Conservation (phyloP, 2,888 invertebrate species). For the Chironomus riparius region DNA sequence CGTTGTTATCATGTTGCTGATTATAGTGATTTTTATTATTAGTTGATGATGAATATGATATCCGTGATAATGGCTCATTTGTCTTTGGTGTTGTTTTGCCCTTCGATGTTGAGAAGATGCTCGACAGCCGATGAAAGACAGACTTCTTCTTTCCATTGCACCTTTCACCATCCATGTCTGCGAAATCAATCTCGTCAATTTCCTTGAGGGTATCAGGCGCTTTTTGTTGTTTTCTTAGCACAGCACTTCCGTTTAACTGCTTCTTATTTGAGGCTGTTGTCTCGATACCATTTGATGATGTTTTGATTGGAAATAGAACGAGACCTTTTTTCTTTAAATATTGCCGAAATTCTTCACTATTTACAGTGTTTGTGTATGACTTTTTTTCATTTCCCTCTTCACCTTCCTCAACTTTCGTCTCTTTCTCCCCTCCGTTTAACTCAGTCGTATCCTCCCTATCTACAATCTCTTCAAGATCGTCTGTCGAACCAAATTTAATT, state of each 20-base stretch:
- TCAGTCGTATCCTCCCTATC: constrained; percentile 31
- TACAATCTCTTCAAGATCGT: constrained; percentile 41
- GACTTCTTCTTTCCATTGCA: constrained; percentile 35
- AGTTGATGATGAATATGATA: background rate
- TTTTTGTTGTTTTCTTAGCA: background rate
- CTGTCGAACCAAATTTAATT: constrained; percentile 39
- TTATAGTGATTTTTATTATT: background rate
- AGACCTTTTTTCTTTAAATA: constrained; percentile 40
- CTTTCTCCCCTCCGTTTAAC: background rate
- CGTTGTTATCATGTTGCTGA: background rate
- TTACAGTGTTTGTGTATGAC: constrained; percentile 39
- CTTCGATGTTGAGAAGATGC: constrained; percentile 37
- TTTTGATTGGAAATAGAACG: constrained; percentile 34
- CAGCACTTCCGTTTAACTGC: background rate
- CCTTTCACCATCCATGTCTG: constrained; percentile 18
- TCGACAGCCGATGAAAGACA: constrained; percentile 38
- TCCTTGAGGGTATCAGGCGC: background rate
- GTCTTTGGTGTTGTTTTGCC: constrained; percentile 39
- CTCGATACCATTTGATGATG: background rate
- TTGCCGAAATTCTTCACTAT: constrained; percentile 41
- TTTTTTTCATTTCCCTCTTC: constrained; percentile 15
- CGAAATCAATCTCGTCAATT: background rate
- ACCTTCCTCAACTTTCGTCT: constrained; percentile 28
- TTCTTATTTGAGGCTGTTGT: background rate
- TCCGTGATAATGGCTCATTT: background rate